Percentiles rank a stretch among this genome's conserved stretches.
Evolutionary conservation across 1,140 invertebrate genomes (phyloP).

Genomic region (Nymphalis io): DNA sequence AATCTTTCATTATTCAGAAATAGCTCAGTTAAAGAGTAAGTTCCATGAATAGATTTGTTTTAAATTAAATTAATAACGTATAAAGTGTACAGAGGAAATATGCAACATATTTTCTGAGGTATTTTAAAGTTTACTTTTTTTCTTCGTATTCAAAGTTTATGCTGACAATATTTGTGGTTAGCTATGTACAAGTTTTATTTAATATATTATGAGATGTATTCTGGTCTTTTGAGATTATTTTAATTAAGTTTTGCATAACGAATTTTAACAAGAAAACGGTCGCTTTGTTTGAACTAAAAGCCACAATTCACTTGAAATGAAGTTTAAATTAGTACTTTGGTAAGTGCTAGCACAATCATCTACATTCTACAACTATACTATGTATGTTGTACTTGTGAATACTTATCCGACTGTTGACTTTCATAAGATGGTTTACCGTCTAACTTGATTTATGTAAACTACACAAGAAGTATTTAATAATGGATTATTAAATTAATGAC

Average conservation of each 20-base stretch:
- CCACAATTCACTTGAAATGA: conserved; percentile 11
- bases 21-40: too few relatives aligned
- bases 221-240: conserved; percentile 13
- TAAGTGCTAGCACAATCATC: conserved; percentile 6
- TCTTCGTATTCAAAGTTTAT: too few relatives aligned
- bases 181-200: neutral
- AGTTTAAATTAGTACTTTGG: conserved; percentile 15
- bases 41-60: too few relatives aligned
- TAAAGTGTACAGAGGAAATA: too few relatives aligned
- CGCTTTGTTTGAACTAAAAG: conserved; percentile 13
- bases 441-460: neutral
- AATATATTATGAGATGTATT: neutral
- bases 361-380: neutral
- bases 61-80: too few relatives aligned
- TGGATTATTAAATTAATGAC: neutral
- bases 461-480: neutral
- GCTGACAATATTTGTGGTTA: too few relatives aligned
- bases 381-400: neutral
- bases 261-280: conserved; percentile 10
- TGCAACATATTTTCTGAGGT: too few relatives aligned
- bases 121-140: too few relatives aligned
- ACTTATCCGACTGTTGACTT: conserved; percentile 3
- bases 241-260: conserved; percentile 14
- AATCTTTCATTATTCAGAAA: too few relatives aligned
- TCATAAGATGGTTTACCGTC: neutral